Evolutionary conservation across 2,888 invertebrate species (phyloP).

Genomic region (Agrochola lychnidis): DNA sequence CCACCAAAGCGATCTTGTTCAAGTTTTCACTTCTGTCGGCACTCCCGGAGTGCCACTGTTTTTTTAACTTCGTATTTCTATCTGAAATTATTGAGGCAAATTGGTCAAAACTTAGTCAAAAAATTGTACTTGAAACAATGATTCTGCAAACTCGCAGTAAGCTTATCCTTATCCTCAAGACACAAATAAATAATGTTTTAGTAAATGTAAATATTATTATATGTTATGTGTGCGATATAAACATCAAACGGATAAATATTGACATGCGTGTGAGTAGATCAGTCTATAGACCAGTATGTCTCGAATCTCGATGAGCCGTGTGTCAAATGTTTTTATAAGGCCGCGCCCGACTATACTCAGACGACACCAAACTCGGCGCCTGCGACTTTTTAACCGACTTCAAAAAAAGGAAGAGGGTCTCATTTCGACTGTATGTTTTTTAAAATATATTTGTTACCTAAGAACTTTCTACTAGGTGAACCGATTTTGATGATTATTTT

Average conservation of each 20-base stretch:
- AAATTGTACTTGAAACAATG: background rate
- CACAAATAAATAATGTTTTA: conserved; percentile 24
- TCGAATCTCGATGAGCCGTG: conserved; percentile 30
- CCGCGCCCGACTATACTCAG: conserved; percentile 24
- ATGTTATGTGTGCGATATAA: conserved; percentile 19
- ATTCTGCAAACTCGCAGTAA: background rate
- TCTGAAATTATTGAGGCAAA: background rate
- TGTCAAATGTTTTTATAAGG: conserved; percentile 50
- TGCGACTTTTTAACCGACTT: background rate
- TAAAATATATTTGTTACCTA: too few species aligned
- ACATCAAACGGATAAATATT: conserved; percentile 40
- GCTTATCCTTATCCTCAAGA: background rate
- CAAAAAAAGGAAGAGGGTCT: too few species aligned
- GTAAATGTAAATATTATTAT: conserved; percentile 14
- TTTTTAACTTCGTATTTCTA: too few species aligned
- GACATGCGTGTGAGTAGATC: conserved; percentile 15
- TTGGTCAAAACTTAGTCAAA: background rate
- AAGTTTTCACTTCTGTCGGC: too few species aligned
- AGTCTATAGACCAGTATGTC: conserved; percentile 28
- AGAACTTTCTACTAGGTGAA: too few species aligned
- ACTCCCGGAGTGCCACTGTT: too few species aligned
- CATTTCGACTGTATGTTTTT: too few species aligned
- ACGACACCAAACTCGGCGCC: conserved; percentile 10
- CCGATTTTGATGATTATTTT: too few species aligned
- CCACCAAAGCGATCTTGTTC: too few species aligned